Conservation (phyloP, 2,797 vertebrate genomes). For the Mus spretus region DNA sequence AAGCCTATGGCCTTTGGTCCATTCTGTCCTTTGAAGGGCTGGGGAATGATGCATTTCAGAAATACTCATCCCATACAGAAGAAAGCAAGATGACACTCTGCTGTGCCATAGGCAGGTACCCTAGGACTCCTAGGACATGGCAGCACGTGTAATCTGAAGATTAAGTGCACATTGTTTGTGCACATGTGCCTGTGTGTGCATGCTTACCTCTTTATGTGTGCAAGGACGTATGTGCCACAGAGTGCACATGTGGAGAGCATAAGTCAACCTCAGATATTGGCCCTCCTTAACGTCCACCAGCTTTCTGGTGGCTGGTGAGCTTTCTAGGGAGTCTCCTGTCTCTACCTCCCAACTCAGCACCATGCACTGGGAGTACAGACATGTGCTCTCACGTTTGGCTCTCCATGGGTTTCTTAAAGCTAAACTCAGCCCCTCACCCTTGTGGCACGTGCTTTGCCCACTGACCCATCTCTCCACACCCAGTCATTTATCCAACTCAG, state of each 20-base stretch:
- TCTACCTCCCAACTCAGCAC: not conserved
- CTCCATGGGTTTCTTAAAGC: not conserved
- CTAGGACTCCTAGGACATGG: not conserved
- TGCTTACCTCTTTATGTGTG: not conserved
- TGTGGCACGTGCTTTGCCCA: not conserved
- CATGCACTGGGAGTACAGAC: not conserved
- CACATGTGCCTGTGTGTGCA: not conserved
- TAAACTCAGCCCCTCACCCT: not conserved
- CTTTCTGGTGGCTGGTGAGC: not conserved
- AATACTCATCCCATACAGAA: not conserved
- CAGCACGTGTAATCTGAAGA: not conserved
- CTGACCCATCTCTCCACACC: not conserved
- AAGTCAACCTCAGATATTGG: not conserved
- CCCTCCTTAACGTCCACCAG: not conserved
- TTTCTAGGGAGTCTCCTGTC: not conserved
- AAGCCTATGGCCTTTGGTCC: not conserved
- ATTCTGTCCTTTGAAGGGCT: not conserved
- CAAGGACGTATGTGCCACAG: not conserved
- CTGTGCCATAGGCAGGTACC: not conserved
- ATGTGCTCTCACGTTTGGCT: not conserved
- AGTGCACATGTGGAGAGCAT: not conserved
- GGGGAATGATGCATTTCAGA: not conserved
- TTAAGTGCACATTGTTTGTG: not conserved
- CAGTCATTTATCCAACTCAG: not conserved
- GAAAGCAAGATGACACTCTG: not conserved